These are phyloP conservation scores for Ormyrus nitidulus DNA, from an alignment of 2,888 invertebrate genomes.

Conservation along the genomic window DNA sequence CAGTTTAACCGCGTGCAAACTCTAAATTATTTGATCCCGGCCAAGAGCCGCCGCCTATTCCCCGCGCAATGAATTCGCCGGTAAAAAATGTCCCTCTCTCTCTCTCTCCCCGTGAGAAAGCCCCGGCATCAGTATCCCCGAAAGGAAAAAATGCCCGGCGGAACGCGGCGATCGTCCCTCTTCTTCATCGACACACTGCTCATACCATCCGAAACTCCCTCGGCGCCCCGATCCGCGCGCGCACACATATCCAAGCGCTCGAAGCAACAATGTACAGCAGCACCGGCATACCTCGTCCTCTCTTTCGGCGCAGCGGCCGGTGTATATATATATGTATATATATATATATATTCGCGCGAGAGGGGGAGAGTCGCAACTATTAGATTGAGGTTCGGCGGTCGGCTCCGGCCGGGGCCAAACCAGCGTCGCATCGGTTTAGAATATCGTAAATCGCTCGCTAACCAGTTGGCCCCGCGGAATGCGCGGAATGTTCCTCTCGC, in stretches of 20 bases:
- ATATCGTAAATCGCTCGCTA: slow-evolving; percentile 75
- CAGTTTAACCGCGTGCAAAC: too few relatives aligned
- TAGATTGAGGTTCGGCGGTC: slow-evolving; percentile 71
- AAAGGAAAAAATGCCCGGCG: neutral
- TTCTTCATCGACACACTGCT: slow-evolving; percentile 7
- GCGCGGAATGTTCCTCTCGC: slow-evolving; percentile 65
- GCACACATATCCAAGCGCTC: too few relatives aligned
- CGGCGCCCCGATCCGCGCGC: neutral
- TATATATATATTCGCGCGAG: slow-evolving; percentile 39
- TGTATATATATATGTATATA: neutral
- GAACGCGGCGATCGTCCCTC: slow-evolving; percentile 13
- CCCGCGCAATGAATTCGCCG: too few relatives aligned
- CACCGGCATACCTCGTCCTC: slow-evolving; percentile 15
- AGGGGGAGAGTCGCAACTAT: slow-evolving; percentile 69
- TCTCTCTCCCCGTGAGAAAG: too few relatives aligned
- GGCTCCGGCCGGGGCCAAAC: slow-evolving; percentile 62
- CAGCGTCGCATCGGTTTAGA: slow-evolving; percentile 72
- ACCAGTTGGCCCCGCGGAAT: slow-evolving; percentile 73
- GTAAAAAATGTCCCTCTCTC: too few relatives aligned
- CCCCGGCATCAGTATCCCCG: neutral
- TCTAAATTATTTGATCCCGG: too few relatives aligned
- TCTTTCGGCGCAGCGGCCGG: neutral
- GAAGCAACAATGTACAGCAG: neutral
- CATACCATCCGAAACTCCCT: neutral
- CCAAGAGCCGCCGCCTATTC: too few relatives aligned